Conservation (phyloP, 2,888 invertebrate species). For the Dorcus hopei region DNA sequence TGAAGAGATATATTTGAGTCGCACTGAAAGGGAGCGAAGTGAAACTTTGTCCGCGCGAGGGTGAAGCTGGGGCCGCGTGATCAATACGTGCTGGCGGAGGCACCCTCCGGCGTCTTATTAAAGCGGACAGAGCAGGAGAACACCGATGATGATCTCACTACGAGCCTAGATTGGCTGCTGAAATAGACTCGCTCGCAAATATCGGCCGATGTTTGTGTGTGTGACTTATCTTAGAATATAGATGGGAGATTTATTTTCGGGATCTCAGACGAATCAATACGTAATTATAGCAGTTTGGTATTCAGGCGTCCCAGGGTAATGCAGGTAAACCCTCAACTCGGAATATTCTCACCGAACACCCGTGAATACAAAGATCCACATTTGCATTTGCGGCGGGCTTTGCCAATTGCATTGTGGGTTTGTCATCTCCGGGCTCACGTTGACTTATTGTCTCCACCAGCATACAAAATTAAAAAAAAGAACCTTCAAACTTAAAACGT, state of each 20-base stretch:
- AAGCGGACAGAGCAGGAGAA: slow-evolving; percentile 35
- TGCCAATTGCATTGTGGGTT: slow-evolving; percentile 12
- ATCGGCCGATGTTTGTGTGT: slow-evolving; percentile 24
- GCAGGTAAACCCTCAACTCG: slow-evolving; percentile 21
- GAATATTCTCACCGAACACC: slow-evolving; percentile 19
- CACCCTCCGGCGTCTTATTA: slow-evolving; percentile 40
- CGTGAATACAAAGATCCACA: slow-evolving; percentile 25
- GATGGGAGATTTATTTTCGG: slow-evolving; percentile 26
- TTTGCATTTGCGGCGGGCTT: slow-evolving; percentile 20
- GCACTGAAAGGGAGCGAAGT: slow-evolving; percentile 36
- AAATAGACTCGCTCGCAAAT: slow-evolving; percentile 23
- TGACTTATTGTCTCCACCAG: neutral
- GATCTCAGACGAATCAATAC: slow-evolving; percentile 25
- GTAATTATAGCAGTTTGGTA: slow-evolving; percentile 25
- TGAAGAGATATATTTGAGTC: slow-evolving; percentile 36
- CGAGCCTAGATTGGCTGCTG: slow-evolving; percentile 22
- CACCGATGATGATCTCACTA: slow-evolving; percentile 37
- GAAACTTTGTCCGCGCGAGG: slow-evolving; percentile 37
- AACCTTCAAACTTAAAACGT: no score
- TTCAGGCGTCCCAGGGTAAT: slow-evolving; percentile 15
- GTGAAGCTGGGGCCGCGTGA: slow-evolving; percentile 31
- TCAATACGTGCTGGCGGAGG: slow-evolving; percentile 40
- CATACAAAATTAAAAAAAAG: no score
- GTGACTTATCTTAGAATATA: slow-evolving; percentile 22
- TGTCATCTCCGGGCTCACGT: slow-evolving; percentile 3